A percentile compares a stretch with the other conserved stretches of the same genome.
Evolutionary conservation across 2,113 vertebrate species (phyloP).

Genomic region (Polyodon spathula): DNA sequence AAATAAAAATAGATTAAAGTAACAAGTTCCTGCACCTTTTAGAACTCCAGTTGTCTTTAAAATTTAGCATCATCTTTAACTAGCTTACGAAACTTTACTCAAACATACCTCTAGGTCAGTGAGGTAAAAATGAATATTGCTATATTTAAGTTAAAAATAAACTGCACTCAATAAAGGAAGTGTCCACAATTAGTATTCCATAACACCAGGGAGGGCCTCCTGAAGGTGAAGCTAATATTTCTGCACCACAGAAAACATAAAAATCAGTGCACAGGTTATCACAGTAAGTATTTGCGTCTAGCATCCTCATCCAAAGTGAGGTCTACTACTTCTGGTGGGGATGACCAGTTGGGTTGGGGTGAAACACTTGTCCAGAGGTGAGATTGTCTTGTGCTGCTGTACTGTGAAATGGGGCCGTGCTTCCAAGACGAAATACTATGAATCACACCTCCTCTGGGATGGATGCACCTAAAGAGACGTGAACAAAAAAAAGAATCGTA

Average conservation of each 20-base stretch:
- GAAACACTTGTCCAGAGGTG: conserved; percentile 79
- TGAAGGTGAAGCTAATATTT: conserved; percentile 39
- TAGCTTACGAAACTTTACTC: conserved; percentile 18
- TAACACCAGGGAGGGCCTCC: conserved; percentile 45
- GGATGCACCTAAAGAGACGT: conserved; percentile 59
- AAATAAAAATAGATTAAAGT: background rate
- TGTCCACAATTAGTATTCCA: conserved; percentile 29
- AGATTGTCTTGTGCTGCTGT: conserved; percentile 56
- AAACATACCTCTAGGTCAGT: conserved; percentile 21
- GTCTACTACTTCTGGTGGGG: conserved; percentile 87
- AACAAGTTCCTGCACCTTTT: background rate
- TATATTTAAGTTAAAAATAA: conserved; percentile 31
- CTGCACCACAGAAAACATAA: conserved; percentile 1
- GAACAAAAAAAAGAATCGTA: conserved; percentile 10
- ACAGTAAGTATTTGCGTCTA: conserved; percentile 88
- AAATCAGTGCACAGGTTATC: conserved; percentile 56
- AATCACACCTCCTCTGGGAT: conserved; percentile 87
- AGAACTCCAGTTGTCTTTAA: conserved; percentile 16
- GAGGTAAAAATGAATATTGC: conserved; percentile 25
- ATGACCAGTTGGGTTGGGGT: conserved; percentile 81
- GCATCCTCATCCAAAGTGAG: conserved; percentile 91
- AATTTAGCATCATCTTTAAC: conserved; percentile 24
- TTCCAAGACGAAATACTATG: conserved; percentile 91
- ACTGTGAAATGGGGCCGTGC: conserved; percentile 57
- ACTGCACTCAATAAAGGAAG: conserved; percentile 32